A percentile compares a stretch with the other conserved stretches of the same genome.
phyloP scores from a whole-genome alignment of 2,888 invertebrate species.

The Gonocerus acuteangulatus region DNA sequence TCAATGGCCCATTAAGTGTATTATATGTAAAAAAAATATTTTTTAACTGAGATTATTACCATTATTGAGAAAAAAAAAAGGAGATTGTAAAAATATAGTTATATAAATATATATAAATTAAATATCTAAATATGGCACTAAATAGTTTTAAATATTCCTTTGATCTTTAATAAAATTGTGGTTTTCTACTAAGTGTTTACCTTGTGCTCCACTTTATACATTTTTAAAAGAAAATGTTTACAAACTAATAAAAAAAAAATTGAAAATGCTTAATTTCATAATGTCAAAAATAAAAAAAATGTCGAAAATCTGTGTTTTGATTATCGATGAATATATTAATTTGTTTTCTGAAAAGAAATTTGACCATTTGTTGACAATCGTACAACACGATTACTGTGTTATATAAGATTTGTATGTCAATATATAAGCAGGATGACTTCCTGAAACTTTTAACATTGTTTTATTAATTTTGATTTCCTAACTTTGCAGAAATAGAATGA shows the following conservation, averaged over 20 bases:
- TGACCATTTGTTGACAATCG: conserved; percentile 22
- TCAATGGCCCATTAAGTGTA: conserved; percentile 5
- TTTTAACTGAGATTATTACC: not conserved
- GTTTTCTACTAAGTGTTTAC: conserved; percentile 16
- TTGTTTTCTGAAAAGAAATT: conserved; percentile 29
- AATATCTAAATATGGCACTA: conserved; percentile 21
- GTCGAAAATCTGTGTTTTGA: conserved; percentile 15
- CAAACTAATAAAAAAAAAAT: too few species aligned
- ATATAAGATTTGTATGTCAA: conserved; percentile 28
- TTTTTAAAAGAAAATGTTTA: conserved; percentile 8
- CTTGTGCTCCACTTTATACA: conserved; percentile 9
- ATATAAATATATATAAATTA: conserved; percentile 10
- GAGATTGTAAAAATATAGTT: conserved; percentile 6
- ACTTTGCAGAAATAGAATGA: conserved; percentile 36
- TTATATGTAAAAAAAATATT: conserved; percentile 15
- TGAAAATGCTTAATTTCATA: too few species aligned
- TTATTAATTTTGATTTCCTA: conserved; percentile 11
- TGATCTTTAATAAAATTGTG: conserved; percentile 7
- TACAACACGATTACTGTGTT: conserved; percentile 23
- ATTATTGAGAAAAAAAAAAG: not conserved
- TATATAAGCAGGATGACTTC: conserved; percentile 6
- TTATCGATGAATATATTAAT: conserved; percentile 22
- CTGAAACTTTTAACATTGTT: not conserved
- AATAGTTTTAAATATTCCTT: conserved; percentile 20
- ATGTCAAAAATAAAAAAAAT: too few species aligned